Evolutionary conservation across 64 coral and sea anemone species (phyloP), one percentile per base, ranked within the genome.

Genomic region (Stichodactyla helianthus): DNA sequence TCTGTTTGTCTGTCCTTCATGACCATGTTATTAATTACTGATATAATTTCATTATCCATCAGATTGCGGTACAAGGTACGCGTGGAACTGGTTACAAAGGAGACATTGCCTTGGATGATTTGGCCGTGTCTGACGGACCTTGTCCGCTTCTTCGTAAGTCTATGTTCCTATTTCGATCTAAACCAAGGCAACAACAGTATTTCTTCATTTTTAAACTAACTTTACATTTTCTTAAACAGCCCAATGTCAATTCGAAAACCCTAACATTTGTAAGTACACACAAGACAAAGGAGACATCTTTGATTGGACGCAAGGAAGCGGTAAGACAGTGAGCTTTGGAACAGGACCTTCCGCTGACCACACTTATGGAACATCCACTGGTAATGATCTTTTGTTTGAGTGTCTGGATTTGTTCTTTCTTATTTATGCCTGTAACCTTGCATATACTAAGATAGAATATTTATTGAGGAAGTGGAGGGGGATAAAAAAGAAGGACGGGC

Each of bases 261-360:
- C 91, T 31, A 87, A 19, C n/a, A 92, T 92, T 50, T 99, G 97
- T 91, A 82, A 88, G 4, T 99, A 93, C 82, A 91, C 88, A 9
- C 97, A 99, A 77, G 97, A 99, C 71, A 82, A 82, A 17, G 97
- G 97, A 88, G 97, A 99, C 55, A 87, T 92, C 8, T 99, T 99
- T 71, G 93, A 99, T 51, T 99, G 97, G 97, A 83, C 90, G 0
- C 85, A 87, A 52, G 97, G 90, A 84, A 93, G 90, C 76, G 97
- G 97, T 23, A 94, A 95, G 52, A 99, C 93, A 8, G 82, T 90
- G 0, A 93, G 90, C 84, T 8, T 60, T 15, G 53, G 28, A 62
- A 99, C 97, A 52, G 97, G 97, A 28, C 97, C 97, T 6, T 20
- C 84, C 11, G 59, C 71, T 53, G 97, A 99, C 77, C 97, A 99